Base-by-base conservation (phyloP, 2,888 invertebrate species). In the Drosophila putrida region DNA sequence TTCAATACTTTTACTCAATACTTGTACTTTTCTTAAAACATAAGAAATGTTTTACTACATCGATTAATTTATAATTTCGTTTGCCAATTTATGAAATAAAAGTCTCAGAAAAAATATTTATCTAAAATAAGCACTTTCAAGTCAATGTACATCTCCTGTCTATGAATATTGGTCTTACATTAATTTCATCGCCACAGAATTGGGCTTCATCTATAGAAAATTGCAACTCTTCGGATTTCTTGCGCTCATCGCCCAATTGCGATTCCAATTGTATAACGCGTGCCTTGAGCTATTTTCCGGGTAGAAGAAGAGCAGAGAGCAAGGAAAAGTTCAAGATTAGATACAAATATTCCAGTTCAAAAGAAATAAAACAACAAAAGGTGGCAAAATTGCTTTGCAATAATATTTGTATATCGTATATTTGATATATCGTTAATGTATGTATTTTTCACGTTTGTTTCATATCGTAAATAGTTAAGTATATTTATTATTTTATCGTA, bases 201-300 rank as follows among this genome's bases (percentile, higher is more conserved):
- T 96, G 95, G 81, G 97, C 97, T 91, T 99, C 98, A 93, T 98
- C 98, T 75, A 97, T 95, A 64, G 96, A 94, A 91, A 98, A 98
- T 93, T 97, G 96, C 70, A 98, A 94, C 92, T 98, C 98, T 93
- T 98, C 98, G 5, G 96, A 95, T 92, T 96, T 97, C 90, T 96
- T 95, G 80, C 94, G 91, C 88, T 97, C 97, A 82, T 97, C 96
- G 63, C 96, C 96, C 75, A 97, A 91, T 85, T 95, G 94, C 69
- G 94, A 93, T 76, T 93, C 93, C 66, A 96, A 92, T 58, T 94
- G 93, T 55, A 91, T 92, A 86, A 95, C 93, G 70, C 95, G 94
- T 66, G 95, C 93, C 69, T 93, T 93, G 0, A 95, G 91, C 89
- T 94, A 79, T 38, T 90, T 87, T 41, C 59, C 58, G 49, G 44